Conservation (phyloP, 1,140 invertebrate genomes). For the Coboldia fuscipes region DNA sequence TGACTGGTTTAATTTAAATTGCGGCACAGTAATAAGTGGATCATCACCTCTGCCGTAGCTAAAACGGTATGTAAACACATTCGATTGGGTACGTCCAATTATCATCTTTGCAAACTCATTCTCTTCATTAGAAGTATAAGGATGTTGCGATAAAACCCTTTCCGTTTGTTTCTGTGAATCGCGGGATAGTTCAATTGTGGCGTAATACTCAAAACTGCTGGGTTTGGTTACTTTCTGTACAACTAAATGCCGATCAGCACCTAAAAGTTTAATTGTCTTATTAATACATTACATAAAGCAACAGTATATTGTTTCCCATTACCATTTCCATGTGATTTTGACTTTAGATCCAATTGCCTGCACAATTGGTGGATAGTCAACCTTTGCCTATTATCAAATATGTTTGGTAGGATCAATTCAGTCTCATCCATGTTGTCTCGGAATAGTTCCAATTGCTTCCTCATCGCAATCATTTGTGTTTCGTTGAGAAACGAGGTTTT, state of each 20-base stretch:
- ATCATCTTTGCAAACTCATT: no score
- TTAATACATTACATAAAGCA: no score
- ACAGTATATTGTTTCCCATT: not conserved
- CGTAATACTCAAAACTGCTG: not conserved
- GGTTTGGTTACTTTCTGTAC: not conserved
- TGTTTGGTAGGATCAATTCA: not conserved
- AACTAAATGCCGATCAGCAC: not conserved
- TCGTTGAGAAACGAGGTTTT: no score
- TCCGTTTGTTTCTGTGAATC: not conserved
- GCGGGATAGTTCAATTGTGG: not conserved
- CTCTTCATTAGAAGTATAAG: no score
- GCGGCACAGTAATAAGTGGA: conserved; percentile 5
- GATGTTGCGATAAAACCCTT: not conserved
- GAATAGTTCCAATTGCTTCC: not conserved
- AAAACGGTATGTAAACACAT: no score
- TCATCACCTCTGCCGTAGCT: not conserved
- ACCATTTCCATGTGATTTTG: conserved; percentile 1
- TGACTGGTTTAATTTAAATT: not conserved
- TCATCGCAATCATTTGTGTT: no score
- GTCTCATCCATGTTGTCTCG: not conserved
- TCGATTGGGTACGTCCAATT: not conserved
- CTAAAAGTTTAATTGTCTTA: not conserved
- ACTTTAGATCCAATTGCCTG: not conserved
- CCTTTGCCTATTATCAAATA: not conserved
- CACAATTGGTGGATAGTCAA: not conserved